Conservation (phyloP, 2,888 invertebrate species). For the Drosophila niveifrons region DNA sequence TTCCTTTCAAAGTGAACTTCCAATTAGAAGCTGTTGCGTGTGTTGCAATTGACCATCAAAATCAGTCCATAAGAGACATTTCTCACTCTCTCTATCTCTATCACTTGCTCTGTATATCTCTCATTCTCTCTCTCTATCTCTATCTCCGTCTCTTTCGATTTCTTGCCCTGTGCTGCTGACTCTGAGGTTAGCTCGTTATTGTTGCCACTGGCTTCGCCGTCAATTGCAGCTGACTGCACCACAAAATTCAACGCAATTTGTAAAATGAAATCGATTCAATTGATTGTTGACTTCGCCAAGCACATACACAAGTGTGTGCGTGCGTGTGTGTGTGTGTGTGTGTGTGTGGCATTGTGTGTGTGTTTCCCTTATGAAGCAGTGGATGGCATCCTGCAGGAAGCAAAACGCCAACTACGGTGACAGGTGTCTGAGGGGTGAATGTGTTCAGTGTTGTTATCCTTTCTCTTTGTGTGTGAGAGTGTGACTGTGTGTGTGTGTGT, state of each 20-base stretch:
- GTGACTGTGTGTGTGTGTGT: slow-evolving; percentile 20
- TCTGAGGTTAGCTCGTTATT: slow-evolving; percentile 69
- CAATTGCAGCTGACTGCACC: slow-evolving; percentile 81
- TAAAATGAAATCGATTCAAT: slow-evolving; percentile 82
- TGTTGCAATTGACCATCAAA: slow-evolving; percentile 74
- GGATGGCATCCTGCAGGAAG: slow-evolving; percentile 61
- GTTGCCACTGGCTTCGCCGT: slow-evolving; percentile 72
- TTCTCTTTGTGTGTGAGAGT: slow-evolving; percentile 31
- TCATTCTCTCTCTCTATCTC: not conserved
- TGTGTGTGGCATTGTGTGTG: slow-evolving; percentile 46
- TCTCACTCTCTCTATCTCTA: slow-evolving; percentile 9
- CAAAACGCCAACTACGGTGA: slow-evolving; percentile 63
- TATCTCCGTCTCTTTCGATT: not conserved
- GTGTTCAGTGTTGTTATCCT: slow-evolving; percentile 65
- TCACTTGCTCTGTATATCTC: not conserved
- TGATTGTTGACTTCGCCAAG: slow-evolving; percentile 78
- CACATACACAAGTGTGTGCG: slow-evolving; percentile 43
- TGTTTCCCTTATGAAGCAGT: slow-evolving; percentile 52
- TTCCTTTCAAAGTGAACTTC: slow-evolving; percentile 56
- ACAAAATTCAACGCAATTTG: slow-evolving; percentile 82
- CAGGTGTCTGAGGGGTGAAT: slow-evolving; percentile 70
- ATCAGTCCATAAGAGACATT: slow-evolving; percentile 63
- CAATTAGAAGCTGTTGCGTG: slow-evolving; percentile 75
- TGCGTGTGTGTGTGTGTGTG: slow-evolving; percentile 17
- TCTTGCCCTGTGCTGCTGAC: slow-evolving; percentile 8